Base-by-base conservation (phyloP, 2,113 vertebrate species). In the Poicephalus meyeri region DNA sequence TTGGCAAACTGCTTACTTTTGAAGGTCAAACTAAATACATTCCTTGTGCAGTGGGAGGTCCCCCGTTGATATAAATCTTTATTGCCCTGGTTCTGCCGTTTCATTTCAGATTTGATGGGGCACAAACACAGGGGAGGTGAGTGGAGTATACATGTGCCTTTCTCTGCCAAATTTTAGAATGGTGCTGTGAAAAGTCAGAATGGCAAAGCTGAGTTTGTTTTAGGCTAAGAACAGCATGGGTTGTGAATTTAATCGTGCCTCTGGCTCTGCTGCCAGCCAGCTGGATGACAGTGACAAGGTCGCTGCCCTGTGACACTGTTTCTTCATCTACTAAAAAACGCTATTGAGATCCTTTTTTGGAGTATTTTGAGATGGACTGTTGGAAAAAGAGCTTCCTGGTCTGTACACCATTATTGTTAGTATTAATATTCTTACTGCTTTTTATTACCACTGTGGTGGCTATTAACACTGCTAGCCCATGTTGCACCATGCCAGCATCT, bases 1-100 rank as follows among this genome's bases (percentile, higher is more conserved):
- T 73, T 80, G 49, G 56, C 71, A 89, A 89, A 88, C 72, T 86
- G 23, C 35, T 79, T 33, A 63, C 83, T 93, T 95, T 79, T 92
- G 93, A 95, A 93, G 91, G 96, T 95, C 94, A 92, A 78, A 92
- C 72, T 84, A 92, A 91, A 96, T 81, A 73, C 61, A 69, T 89
- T 94, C 69, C 77, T 92, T 85, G 70, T 93, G 58, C 78, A 66
- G 95, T 95, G 96, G 90, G 93, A 96, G 91, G 91, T 91, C 91
- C 88, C 76, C 50, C 63, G 47, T 35, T 88, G 95, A 94, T 93
- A 94, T 41, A 94, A 97, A 96, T 94, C 93, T 95, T 94, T 79
- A 86, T 87, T 88, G 70, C 86, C 76, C 77, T 85, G 29, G 35
- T 95, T 96, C 82, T 95, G 77, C 70, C 25, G 1, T 92, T 91